Evolutionary conservation across 2,797 vertebrate species (phyloP).

Genomic region (Acanthis flammea): DNA sequence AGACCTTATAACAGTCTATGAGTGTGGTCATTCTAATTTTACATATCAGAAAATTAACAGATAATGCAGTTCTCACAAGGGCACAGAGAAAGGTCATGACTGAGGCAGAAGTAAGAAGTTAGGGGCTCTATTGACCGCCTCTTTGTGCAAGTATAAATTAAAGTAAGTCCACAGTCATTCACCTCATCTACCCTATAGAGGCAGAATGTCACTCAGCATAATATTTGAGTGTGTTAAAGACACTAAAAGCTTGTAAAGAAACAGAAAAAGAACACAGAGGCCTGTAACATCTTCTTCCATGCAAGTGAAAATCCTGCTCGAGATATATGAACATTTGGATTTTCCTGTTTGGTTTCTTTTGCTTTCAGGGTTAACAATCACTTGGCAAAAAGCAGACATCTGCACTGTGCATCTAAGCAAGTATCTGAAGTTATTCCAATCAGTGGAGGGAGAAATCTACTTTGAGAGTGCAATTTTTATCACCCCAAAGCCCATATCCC

Average conservation of each 20-base stretch:
- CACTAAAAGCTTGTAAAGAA: neutral
- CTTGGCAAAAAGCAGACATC: neutral
- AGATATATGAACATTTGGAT: neutral
- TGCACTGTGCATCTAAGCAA: neutral
- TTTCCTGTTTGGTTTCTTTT: neutral
- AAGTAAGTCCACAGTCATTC: neutral
- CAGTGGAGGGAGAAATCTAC: neutral
- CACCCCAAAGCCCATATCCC: neutral
- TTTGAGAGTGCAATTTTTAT: neutral
- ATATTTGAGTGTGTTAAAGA: neutral
- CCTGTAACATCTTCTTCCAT: neutral
- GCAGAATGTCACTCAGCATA: neutral
- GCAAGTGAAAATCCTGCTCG: neutral
- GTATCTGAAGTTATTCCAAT: neutral
- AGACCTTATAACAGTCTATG: neutral
- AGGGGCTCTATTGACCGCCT: neutral
- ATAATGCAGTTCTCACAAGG: conserved; percentile 28
- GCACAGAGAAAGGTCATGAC: neutral
- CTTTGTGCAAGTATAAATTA: conserved; percentile 28
- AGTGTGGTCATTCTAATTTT: conserved; percentile 24
- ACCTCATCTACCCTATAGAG: neutral
- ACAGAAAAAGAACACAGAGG: neutral
- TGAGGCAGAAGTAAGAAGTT: conserved; percentile 10
- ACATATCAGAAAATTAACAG: neutral
- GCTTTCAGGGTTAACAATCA: neutral